A percentile compares a stretch with the other conserved stretches of the same genome.
These are phyloP conservation scores for Andrena hattorfiana DNA, from an alignment of 2,888 invertebrate genomes.

Conservation along the genomic window DNA sequence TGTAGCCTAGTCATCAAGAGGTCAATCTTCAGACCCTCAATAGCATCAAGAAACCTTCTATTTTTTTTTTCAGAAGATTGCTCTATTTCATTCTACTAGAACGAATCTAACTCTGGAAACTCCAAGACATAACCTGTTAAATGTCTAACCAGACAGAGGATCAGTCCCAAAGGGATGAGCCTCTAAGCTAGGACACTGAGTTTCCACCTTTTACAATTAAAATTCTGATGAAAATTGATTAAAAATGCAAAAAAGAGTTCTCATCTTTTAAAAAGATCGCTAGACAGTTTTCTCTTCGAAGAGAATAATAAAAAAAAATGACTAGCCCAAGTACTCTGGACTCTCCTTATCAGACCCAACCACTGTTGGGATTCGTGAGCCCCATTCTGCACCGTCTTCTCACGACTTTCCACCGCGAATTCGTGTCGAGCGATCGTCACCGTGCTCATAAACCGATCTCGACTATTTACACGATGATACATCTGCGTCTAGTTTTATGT, in stretches of 20 bases:
- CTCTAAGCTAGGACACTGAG: neutral
- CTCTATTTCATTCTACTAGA: too few species aligned
- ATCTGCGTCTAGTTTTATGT: constrained; percentile 15
- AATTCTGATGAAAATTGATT: neutral
- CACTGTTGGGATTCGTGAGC: neutral
- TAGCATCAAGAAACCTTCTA: too few species aligned
- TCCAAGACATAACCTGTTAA: too few species aligned
- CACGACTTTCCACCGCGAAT: neutral
- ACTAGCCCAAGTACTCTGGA: neutral
- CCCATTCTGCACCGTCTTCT: constrained; percentile 1
- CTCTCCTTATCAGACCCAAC: neutral
- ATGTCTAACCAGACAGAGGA: neutral
- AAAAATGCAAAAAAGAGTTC: neutral
- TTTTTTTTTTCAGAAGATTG: too few species aligned
- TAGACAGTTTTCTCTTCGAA: neutral
- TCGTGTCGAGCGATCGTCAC: neutral
- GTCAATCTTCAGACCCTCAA: neutral
- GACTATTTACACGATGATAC: constrained; percentile 18
- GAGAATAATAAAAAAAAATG: neutral
- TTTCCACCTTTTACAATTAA: neutral
- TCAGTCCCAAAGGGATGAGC: neutral
- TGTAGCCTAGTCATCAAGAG: neutral
- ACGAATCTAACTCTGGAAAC: too few species aligned
- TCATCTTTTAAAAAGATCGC: neutral
- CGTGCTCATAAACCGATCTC: neutral